Base-by-base conservation (phyloP, 2,113 vertebrate species). In the Psittacula cyanocephala region DNA sequence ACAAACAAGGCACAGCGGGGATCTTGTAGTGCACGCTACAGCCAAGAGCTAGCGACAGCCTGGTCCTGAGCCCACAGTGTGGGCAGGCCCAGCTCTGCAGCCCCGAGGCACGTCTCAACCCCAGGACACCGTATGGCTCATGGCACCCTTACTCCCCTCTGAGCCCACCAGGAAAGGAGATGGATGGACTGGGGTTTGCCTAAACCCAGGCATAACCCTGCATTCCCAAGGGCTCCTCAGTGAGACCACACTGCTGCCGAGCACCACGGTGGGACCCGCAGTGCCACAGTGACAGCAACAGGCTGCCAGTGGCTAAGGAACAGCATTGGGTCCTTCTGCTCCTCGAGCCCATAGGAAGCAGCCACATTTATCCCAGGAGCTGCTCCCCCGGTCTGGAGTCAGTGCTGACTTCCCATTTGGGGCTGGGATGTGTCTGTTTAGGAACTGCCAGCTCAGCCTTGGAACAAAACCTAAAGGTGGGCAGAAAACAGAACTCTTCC, bases 191-290 rank as follows among this genome's bases (percentile, higher is more conserved):
- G 29, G 12, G 12, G 13, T 47, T 9, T 14, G 7, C 39, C 50
- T 49, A 11, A n/a, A 35, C 43, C 18, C 14, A 19, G 43, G 23
- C 14, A 41, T 59, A 49, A 44, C 31, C 27, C n/a, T 7, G 2
- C 3, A 9, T n/a, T 57, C 55, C 70, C n/a, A 37, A 39, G 70
- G 11, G 29, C 11, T 52, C 52, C 29, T 10, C 41, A 19, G 60
- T 1, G 23, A n/a, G 28, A n/a, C 17, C 39, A 7, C 2, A 1
- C 43, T 20, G 71, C 44, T 35, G 44, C 52, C 3, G 0, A 52
- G 64, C 3, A 1, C 65, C 67, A 11, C 3, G 17, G 37, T 3
- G 7, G 47, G 47, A 17, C 63, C 44, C 1, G 1, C 2, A 4
- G 67, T 75, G n/a, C 49, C 41, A 19, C n/a, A 7, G 85, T 4